Evolutionary conservation across 2,888 invertebrate genomes (phyloP), one percentile per base, ranked within the genome.

Genomic region (Nasonovia ribisnigri): DNA sequence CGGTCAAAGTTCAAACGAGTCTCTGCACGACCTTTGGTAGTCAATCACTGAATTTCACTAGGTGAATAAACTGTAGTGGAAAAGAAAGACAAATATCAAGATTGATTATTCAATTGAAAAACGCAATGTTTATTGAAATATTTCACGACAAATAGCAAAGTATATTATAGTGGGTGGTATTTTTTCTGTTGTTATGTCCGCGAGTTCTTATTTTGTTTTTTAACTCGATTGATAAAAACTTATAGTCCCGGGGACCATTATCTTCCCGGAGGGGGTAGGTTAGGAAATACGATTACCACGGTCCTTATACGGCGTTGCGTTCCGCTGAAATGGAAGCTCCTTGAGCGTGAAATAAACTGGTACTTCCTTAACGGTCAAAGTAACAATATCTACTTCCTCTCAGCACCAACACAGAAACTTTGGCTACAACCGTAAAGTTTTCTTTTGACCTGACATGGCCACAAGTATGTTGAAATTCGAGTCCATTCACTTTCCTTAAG

Each of bases 1-100:
- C 93, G 93, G 93, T 93, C 93, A 93, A 84, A 93, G 93, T 93
- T 93, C 93, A 93, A 93, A 84, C 84, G 89, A 84, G 93, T 89
- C 93, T 89, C n/a, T 51, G 42, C n/a, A 4, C 88, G 57, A 93
- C 88, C 89, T 93, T 90, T 93, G 46, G 42, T 92, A 88, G 92
- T 92, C 92, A 92, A 92, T 92, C 92, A 77, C 67, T 51, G 77
- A 24, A 88, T 87, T 87, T 92, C 60, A 87, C 92, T 87, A 87
- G 57, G 60, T 36, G 57, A 20, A 46, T 29, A 29, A 26, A 60
- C 42, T 29, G 42, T 6, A 46, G 46, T 13, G 10, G 2, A 46
- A 8, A 36, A 87, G 16, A 36, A 86, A 36, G n/a, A 92, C 92
- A 87, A 92, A 92, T 67, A 60, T 48, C 29, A 43, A 89, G 93